These are phyloP conservation scores for Amphibalanus amphitrite DNA, from an alignment of 1,140 invertebrate genomes.

Conservation along the genomic window DNA sequence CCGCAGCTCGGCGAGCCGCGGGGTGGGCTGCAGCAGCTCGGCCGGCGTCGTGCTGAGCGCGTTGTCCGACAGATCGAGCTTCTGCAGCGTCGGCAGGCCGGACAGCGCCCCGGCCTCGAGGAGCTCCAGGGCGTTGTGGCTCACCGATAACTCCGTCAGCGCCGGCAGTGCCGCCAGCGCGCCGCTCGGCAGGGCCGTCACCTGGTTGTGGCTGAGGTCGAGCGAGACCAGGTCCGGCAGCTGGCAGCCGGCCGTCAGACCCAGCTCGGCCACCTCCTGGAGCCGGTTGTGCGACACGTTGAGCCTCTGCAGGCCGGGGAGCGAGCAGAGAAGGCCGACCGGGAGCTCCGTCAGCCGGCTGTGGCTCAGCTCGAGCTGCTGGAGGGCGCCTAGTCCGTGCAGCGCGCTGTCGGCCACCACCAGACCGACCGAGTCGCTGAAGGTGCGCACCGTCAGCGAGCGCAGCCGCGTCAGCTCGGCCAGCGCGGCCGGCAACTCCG, in stretches of 20 bases:
- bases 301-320: slow-evolving; percentile 56
- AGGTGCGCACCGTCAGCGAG: not conserved
- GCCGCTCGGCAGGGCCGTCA: slow-evolving; percentile 48
- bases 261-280: slow-evolving; percentile 48
- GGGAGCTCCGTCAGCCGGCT: slow-evolving; percentile 77
- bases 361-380: slow-evolving; percentile 53
- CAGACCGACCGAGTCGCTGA: slow-evolving; percentile 6
- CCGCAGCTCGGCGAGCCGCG: slow-evolving; percentile 39
- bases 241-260: slow-evolving; percentile 32
- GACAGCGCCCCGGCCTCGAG: slow-evolving; percentile 16
- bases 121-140: slow-evolving; percentile 16
- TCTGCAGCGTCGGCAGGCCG: slow-evolving; percentile 7
- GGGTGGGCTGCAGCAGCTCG: slow-evolving; percentile 39
- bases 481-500: slow-evolving; percentile 21
- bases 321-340: slow-evolving; percentile 55
- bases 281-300: slow-evolving; percentile 68
- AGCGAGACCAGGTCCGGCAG: slow-evolving; percentile 42
- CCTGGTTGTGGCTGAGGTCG: slow-evolving; percentile 59
- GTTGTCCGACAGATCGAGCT: slow-evolving; percentile 61
- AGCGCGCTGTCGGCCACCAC: slow-evolving; percentile 13
- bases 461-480: slow-evolving; percentile 17
- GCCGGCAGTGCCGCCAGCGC: slow-evolving; percentile 46
- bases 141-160: slow-evolving; percentile 30
- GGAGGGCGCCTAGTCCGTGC: slow-evolving; percentile 11
- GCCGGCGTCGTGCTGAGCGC: slow-evolving; percentile 58